phyloP scores from a whole-genome alignment of 2,888 invertebrate genomes.

The Mesorhabditis belari region DNA sequence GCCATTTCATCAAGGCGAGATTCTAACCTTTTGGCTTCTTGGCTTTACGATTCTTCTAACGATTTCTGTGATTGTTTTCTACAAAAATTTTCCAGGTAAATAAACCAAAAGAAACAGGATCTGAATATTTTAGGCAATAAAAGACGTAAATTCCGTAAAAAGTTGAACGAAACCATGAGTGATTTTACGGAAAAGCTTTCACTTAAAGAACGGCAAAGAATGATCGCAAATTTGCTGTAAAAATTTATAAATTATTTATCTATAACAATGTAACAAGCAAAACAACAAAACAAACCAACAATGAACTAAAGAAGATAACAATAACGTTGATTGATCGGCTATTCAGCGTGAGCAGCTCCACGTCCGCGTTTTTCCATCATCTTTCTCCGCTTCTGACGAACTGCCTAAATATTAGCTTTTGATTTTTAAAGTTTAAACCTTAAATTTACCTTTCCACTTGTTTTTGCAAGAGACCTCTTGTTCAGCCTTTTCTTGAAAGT shows the following conservation, averaged over 20 bases:
- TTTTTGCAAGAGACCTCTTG: not conserved
- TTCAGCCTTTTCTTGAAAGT: constrained; percentile 22
- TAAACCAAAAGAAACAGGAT: not conserved
- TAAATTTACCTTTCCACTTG: constrained; percentile 3
- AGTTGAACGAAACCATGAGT: too few species aligned
- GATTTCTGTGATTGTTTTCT: not conserved
- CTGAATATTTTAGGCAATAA: too few species aligned
- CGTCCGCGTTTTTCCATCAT: not conserved
- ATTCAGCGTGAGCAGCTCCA: not conserved
- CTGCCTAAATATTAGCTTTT: too few species aligned
- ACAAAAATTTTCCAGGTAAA: not conserved
- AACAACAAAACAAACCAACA: not conserved
- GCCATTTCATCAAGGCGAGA: not conserved
- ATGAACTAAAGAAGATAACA: not conserved
- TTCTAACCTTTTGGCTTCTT: not conserved
- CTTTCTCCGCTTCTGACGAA: not conserved
- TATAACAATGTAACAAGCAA: not conserved
- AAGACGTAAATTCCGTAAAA: too few species aligned
- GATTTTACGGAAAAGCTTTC: too few species aligned
- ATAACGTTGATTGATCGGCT: not conserved
- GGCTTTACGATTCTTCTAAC: not conserved
- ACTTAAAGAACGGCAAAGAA: too few species aligned
- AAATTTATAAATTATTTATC: too few species aligned
- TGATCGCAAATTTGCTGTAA: too few species aligned
- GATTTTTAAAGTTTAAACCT: constrained; percentile 6